Percentiles rank a stretch among this genome's conserved stretches.
Conservation (phyloP, 2,797 vertebrate species). For the Pempheris klunzingeri region DNA sequence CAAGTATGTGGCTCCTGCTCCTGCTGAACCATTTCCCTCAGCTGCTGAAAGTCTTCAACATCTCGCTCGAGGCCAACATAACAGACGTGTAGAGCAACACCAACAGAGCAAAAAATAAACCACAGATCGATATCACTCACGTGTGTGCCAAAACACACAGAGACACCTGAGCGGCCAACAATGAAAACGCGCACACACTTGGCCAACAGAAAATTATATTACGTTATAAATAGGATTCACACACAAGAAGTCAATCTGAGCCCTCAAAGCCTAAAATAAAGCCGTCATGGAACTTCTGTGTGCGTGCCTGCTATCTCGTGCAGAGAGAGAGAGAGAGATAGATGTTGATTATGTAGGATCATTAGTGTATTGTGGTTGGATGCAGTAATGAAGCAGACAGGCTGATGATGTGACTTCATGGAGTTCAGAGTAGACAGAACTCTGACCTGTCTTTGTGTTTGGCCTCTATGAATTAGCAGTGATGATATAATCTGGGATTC, state of each 20-base stretch:
- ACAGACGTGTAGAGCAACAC: background rate
- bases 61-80: background rate
- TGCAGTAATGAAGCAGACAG: slow-evolving; percentile 51
- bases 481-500: slow-evolving; percentile 26
- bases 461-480: slow-evolving; percentile 11
- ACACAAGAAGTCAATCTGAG: background rate
- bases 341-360: slow-evolving; percentile 46
- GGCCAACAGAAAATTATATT: background rate
- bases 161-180: background rate
- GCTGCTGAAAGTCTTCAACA: background rate
- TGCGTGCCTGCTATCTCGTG: slow-evolving; percentile 21
- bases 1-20: background rate
- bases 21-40: background rate
- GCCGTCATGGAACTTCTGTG: slow-evolving; percentile 26
- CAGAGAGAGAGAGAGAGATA: no score
- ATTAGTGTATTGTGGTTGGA: slow-evolving; percentile 54
- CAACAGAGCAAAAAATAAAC: slow-evolving; percentile 20
- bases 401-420: slow-evolving; percentile 61
- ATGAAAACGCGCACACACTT: background rate
- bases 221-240: background rate
- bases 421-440: background rate
- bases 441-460: no score
- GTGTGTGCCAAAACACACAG: background rate
- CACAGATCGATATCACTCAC: background rate
- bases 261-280: background rate